Evolutionary conservation across 2,113 vertebrate species (phyloP).

Genomic region (Chascanopsetta lugubris): DNA sequence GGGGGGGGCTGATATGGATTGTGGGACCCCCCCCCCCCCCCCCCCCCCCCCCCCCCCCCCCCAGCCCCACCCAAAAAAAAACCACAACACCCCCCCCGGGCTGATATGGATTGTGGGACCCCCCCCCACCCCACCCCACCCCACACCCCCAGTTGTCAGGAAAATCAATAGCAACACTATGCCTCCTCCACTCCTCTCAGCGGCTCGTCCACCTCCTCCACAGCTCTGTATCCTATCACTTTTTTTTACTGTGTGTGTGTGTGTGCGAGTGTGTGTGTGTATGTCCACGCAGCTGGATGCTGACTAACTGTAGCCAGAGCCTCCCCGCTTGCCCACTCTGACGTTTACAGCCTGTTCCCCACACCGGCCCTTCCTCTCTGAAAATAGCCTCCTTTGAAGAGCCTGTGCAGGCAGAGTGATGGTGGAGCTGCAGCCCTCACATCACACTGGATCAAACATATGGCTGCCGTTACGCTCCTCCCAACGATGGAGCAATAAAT

Average conservation of each 20-base stretch:
- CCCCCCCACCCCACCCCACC: too few relatives aligned
- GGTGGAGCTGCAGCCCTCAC: background rate
- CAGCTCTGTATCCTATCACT: slow-evolving; percentile 41
- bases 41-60: too few relatives aligned
- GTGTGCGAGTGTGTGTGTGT: too few relatives aligned
- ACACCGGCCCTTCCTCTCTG: slow-evolving; percentile 25
- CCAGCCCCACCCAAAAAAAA: too few relatives aligned
- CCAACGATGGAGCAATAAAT: background rate
- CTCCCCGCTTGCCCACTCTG: slow-evolving; percentile 16
- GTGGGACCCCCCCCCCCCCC: slow-evolving; percentile 50
- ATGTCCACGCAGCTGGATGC: slow-evolving; percentile 49
- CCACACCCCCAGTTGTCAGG: slow-evolving; percentile 41
- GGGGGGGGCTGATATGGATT: slow-evolving; percentile 46
- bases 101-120: slow-evolving; percentile 53
- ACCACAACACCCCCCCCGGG: slow-evolving; percentile 44
- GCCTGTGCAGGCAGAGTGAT: slow-evolving; percentile 24
- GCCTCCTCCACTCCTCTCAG: slow-evolving; percentile 38
- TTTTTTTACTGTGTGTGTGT: too few relatives aligned
- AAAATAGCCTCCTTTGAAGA: slow-evolving; percentile 50
- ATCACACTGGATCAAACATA: slow-evolving; percentile 4
- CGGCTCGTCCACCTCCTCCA: slow-evolving; percentile 27
- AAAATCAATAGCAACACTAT: slow-evolving; percentile 56
- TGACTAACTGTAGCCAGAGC: slow-evolving; percentile 46
- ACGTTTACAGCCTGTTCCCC: slow-evolving; percentile 37
- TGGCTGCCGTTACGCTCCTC: background rate